These are phyloP conservation scores for Monopis laevigella DNA, from an alignment of 2,888 invertebrate species.

Conservation along the genomic window DNA sequence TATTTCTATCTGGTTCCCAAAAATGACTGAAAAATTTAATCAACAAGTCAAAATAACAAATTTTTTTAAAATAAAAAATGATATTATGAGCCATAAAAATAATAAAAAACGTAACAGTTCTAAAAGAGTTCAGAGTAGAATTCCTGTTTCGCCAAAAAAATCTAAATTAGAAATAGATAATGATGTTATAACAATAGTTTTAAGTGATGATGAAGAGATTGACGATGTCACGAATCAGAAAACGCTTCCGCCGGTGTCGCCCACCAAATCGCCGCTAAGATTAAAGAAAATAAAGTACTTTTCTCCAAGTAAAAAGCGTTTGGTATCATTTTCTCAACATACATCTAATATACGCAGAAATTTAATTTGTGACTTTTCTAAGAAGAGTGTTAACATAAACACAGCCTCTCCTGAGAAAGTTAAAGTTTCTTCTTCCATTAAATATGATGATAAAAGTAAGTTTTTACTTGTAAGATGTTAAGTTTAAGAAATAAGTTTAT, in stretches of 20 bases:
- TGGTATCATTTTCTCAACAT: not conserved
- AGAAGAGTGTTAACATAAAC: not conserved
- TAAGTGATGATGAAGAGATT: not conserved
- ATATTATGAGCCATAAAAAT: slow-evolving; percentile 1
- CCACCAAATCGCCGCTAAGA: not conserved
- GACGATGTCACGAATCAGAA: not conserved
- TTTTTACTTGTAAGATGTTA: slow-evolving; percentile 7
- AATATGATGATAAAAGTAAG: slow-evolving; percentile 50
- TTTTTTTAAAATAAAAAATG: slow-evolving; percentile 26
- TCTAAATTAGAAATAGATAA: not conserved
- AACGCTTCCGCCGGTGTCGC: too few relatives aligned
- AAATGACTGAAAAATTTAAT: slow-evolving; percentile 22
- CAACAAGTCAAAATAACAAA: slow-evolving; percentile 26
- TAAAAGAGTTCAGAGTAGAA: too few relatives aligned
- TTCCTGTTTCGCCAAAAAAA: too few relatives aligned
- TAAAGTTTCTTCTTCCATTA: not conserved
- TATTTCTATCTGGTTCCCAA: too few relatives aligned
- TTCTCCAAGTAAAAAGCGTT: slow-evolving; percentile 20
- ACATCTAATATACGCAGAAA: not conserved
- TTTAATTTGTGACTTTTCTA: not conserved
- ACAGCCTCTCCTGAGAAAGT: not conserved
- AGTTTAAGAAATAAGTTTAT: not conserved
- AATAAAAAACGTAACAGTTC: not conserved
- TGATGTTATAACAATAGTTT: slow-evolving; percentile 1
- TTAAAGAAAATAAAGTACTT: slow-evolving; percentile 12